Conservation (phyloP, 2,888 invertebrate genomes). For the Chrysodeixis includens region DNA sequence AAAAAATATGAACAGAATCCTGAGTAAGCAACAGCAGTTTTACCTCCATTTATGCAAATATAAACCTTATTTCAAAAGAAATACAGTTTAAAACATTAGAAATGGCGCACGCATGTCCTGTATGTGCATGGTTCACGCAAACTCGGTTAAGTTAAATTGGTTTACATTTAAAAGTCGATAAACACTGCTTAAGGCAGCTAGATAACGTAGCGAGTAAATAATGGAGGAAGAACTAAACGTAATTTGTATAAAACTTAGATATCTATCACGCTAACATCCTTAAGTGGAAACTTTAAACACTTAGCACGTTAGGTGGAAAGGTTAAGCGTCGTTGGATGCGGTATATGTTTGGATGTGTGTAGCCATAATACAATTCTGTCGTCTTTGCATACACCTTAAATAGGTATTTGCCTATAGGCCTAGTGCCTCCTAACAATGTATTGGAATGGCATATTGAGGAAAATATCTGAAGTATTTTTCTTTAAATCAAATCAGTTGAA, state of each 20-base stretch:
- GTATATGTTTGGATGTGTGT: background rate
- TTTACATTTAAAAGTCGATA: conserved; percentile 62
- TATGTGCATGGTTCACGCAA: conserved; percentile 55
- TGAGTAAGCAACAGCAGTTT: conserved; percentile 18
- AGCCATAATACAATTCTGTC: too few species aligned
- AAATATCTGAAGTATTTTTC: too few species aligned
- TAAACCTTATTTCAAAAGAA: conserved; percentile 29
- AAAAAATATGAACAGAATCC: conserved; percentile 36
- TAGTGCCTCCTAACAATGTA: too few species aligned
- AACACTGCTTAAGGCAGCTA: conserved; percentile 42
- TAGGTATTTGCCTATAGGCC: too few species aligned
- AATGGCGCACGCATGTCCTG: conserved; percentile 41
- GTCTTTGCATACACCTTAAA: background rate
- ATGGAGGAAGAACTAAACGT: conserved; percentile 42
- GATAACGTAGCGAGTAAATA: conserved; percentile 48
- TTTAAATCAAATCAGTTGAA: too few species aligned
- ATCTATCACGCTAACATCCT: conserved; percentile 28
- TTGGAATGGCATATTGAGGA: too few species aligned
- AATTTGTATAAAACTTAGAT: conserved; percentile 37
- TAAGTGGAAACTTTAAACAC: conserved; percentile 24
- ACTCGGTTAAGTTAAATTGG: conserved; percentile 59
- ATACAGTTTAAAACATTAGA: conserved; percentile 44
- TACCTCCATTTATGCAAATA: conserved; percentile 34
- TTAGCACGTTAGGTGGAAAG: background rate
- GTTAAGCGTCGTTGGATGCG: background rate